Base-by-base conservation (phyloP, 1,140 invertebrate species). In the Dendrolimus kikuchii region DNA sequence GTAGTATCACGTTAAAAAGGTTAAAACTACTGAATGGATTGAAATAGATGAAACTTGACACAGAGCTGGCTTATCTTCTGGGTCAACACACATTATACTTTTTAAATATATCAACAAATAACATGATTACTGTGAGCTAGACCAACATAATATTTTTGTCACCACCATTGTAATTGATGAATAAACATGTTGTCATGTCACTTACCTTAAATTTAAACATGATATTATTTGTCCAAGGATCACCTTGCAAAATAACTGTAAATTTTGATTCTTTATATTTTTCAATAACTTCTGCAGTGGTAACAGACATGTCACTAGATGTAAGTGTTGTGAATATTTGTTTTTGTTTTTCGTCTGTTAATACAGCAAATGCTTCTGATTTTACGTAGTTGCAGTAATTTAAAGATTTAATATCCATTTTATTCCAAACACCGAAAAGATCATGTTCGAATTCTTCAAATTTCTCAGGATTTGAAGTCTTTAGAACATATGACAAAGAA, bases 401-500 rank as follows among this genome's bases (percentile, higher is more conserved):
- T 4, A 44, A 50, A 38, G 48, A 8, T n/a, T 42, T 7, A 36
- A 36, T 6, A n/a, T n/a, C 37, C 6, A 10, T n/a, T 2, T 8
- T 10, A 5, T 42, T 38, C 39, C 43, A 57, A 3, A 56, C 6
- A 40, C 57, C 41, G 5, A 46, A 7, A 46, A 64, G 36, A 42
- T 48, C 51, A 7, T 43, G 50, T 36, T 41, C 51, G 9, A 66
- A 48, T 5, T 43, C 37, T 6, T 64, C 38, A 53, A 81, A 85
- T 5, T 53, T 46, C 3, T 71, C 61, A 7, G 63, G 64, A 40
- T 82, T 60, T 44, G 72, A 62, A 42, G 77, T 60, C 48, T 86
- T 85, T 23, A 89, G 59, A 0, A 83, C 87, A 58, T 88, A 74
- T 0, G 88, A 88, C 0, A 87, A 49, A 3, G 88, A 89, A 66